Evolutionary conservation across 2,888 invertebrate genomes (phyloP), one percentile per base, ranked within the genome.

Genomic region (Thyatira batis): DNA sequence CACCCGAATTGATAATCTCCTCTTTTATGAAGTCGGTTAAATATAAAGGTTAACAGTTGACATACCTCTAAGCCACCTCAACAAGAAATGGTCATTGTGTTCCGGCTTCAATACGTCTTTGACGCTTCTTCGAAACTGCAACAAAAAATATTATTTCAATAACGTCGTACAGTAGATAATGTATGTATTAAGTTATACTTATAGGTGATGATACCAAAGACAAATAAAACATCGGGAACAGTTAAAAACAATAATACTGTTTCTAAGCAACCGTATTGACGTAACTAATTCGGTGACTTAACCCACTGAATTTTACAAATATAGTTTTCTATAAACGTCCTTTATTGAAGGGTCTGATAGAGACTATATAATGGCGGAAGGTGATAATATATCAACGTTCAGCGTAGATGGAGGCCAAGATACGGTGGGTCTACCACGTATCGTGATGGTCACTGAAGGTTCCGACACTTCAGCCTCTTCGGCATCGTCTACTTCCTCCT

Each of bases 21-120:
- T n/a, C n/a, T n/a, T n/a, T n/a, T n/a, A n/a, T n/a, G n/a, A n/a
- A n/a, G n/a, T n/a, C n/a, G n/a, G n/a, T n/a, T n/a, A n/a, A n/a
- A n/a, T n/a, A n/a, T n/a, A n/a, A n/a, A n/a, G n/a, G n/a, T n/a
- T n/a, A n/a, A 44, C 4, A 4, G 17, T 20, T 4, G 10, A n/a
- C 17, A 0, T 48, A 96, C 97, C 97, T 93, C 95, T 89, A 0
- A 97, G 92, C 97, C 97, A 97, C 62, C 97, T 93, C 5, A 97
- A 82, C 21, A 97, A 92, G 82, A 94, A 97, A 66, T 95, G 94
- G 70, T 97, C 97, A 77, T 96, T 95, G 70, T 96, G 95, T 65
- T 95, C 94, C 0, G 95, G 94, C 70, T 94, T 93, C 61, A 94
- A 77, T 3, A 93, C 80, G 80, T 96, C 96, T 57, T 93, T 85